phyloP scores from a whole-genome alignment of 2,797 vertebrate species.

The Argya squamiceps region DNA sequence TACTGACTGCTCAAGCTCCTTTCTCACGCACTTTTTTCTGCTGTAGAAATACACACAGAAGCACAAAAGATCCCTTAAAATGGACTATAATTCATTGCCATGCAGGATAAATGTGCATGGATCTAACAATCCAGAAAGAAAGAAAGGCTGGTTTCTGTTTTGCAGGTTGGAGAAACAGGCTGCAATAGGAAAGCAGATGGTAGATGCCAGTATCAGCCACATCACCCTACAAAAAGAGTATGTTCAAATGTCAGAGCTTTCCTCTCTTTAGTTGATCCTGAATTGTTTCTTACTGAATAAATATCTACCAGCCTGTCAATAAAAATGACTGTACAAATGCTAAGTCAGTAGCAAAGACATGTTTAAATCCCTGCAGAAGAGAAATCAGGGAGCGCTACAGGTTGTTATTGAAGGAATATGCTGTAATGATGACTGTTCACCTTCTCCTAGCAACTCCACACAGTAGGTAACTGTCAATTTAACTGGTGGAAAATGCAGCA shows the following conservation, averaged over 20 bases:
- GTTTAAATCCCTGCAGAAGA: conserved; percentile 45
- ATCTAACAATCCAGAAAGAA: conserved; percentile 69
- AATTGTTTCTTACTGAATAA: conserved; percentile 52
- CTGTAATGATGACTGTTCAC: conserved; percentile 75
- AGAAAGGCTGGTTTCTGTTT: conserved; percentile 62
- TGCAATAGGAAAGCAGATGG: conserved; percentile 75
- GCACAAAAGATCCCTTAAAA: conserved; percentile 73
- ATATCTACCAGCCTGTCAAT: conserved; percentile 36
- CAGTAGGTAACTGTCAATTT: conserved; percentile 77
- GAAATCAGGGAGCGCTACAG: conserved; percentile 74
- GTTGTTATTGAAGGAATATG: conserved; percentile 72
- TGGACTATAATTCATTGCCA: conserved; percentile 65
- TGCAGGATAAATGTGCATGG: conserved; percentile 72
- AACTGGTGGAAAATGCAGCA: conserved; percentile 67
- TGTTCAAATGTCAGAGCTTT: conserved; percentile 68
- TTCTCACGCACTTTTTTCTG: conserved; percentile 70
- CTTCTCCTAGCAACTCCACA: conserved; percentile 82
- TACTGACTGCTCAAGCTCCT: conserved; percentile 66
- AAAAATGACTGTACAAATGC: conserved; percentile 29
- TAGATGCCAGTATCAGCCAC: conserved; percentile 64
- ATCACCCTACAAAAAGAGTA: conserved; percentile 62
- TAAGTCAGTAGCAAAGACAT: conserved; percentile 16
- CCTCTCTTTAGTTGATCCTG: conserved; percentile 56
- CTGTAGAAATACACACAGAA: conserved; percentile 56
- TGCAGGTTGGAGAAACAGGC: conserved; percentile 67